phyloP scores from a whole-genome alignment of 2,113 vertebrate species.

The Mormyrus lacerda region DNA sequence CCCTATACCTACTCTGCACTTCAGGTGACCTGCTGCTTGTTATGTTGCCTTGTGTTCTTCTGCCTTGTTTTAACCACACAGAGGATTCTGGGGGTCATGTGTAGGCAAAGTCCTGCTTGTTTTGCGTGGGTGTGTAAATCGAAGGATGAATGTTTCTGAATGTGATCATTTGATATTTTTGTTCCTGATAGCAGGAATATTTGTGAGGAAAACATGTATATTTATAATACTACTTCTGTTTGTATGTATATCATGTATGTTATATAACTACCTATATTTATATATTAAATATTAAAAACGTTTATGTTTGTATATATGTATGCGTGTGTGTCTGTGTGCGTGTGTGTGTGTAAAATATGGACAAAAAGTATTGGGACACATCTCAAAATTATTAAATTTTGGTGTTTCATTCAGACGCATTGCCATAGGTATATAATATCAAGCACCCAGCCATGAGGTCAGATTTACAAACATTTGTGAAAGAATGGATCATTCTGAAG shows the following conservation, averaged over 20 bases:
- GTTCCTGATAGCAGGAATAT: neutral
- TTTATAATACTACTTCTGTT: neutral
- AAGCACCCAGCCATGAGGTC: neutral
- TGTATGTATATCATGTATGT: neutral
- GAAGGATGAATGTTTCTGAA: neutral
- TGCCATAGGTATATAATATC: neutral
- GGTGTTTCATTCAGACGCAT: neutral
- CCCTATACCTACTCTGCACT: constrained; percentile 82
- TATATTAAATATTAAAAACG: neutral
- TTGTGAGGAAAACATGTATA: neutral
- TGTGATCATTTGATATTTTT: neutral
- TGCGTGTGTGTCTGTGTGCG: no score
- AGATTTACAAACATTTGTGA: neutral
- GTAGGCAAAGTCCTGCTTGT: neutral
- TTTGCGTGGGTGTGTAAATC: neutral
- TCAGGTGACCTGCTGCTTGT: constrained; percentile 60
- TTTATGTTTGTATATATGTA: neutral
- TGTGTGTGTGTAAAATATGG: neutral
- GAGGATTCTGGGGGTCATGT: neutral
- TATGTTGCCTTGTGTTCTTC: neutral
- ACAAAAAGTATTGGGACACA: neutral
- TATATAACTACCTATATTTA: neutral
- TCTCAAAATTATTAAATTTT: neutral
- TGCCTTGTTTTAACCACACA: neutral
- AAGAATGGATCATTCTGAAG: neutral